Percentiles rank a stretch among this genome's conserved stretches.
These are phyloP conservation scores for Synergus japonicus DNA, from an alignment of 2,888 invertebrate species.

Conservation along the genomic window DNA sequence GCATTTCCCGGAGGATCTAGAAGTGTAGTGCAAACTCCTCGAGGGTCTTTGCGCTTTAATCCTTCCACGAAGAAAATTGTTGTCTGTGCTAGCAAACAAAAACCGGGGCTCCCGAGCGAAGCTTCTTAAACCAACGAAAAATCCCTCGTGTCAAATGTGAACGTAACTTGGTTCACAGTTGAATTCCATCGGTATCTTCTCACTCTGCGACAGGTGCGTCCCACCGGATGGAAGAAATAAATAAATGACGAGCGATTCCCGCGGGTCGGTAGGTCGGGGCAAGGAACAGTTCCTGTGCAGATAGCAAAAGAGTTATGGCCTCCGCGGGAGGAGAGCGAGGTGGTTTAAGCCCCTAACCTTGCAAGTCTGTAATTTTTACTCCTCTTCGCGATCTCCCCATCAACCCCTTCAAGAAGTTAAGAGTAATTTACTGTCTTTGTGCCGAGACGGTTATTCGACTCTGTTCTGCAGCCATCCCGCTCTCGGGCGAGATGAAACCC, in stretches of 20 bases:
- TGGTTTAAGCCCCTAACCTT: constrained; percentile 69
- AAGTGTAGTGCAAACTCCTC: background rate
- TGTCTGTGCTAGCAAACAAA: background rate
- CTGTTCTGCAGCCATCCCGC: constrained; percentile 15
- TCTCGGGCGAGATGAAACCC: constrained; percentile 31
- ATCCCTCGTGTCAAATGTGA: background rate
- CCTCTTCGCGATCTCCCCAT: constrained; percentile 55
- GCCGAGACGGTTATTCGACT: constrained; percentile 43
- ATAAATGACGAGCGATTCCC: constrained; percentile 73
- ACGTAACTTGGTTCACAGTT: background rate
- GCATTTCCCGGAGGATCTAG: constrained; percentile 7
- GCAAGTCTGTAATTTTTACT: constrained; percentile 76
- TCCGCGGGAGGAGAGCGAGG: constrained; percentile 58
- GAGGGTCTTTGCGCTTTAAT: constrained; percentile 12
- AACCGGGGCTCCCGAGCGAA: background rate
- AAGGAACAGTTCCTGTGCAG: constrained; percentile 71
- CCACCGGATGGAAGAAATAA: constrained; percentile 65
- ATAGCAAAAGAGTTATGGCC: constrained; percentile 75
- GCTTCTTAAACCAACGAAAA: background rate
- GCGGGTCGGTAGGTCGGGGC: constrained; percentile 58
- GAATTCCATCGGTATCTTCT: constrained; percentile 44
- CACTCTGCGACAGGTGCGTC: constrained; percentile 55
- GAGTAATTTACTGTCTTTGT: constrained; percentile 74
- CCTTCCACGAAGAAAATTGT: background rate
- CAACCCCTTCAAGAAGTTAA: constrained; percentile 66